phyloP scores from a whole-genome alignment of 2,888 invertebrate genomes.

The Sabatieria punctata region DNA sequence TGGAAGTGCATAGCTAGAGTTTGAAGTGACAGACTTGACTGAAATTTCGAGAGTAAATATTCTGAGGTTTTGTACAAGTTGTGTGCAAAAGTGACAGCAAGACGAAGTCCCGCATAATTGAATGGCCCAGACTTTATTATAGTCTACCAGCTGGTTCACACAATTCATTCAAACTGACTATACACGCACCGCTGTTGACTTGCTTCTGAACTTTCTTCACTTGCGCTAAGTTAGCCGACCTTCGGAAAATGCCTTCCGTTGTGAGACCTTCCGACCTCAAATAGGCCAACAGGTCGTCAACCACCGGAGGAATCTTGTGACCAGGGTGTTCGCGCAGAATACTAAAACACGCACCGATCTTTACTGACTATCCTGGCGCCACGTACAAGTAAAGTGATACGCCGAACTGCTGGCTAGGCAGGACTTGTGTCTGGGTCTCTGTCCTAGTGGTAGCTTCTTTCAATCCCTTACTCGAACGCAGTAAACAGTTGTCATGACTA shows the following conservation, averaged over 20 bases:
- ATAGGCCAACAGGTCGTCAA: slow-evolving; percentile 73
- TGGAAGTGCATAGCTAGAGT: too few relatives aligned
- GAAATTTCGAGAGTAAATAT: too few relatives aligned
- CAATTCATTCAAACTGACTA: neutral
- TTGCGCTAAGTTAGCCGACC: slow-evolving; percentile 66
- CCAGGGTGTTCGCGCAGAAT: slow-evolving; percentile 70
- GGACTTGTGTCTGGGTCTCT: slow-evolving; percentile 33
- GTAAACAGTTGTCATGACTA: too few relatives aligned
- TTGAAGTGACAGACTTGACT: too few relatives aligned
- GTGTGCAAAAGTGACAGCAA: too few relatives aligned
- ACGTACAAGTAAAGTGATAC: slow-evolving; percentile 63
- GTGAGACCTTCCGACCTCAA: slow-evolving; percentile 37
- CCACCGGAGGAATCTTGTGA: slow-evolving; percentile 72
- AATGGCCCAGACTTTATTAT: too few relatives aligned
- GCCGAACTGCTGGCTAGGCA: slow-evolving; percentile 76
- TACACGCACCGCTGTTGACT: slow-evolving; percentile 56
- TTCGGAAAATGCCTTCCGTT: slow-evolving; percentile 86
- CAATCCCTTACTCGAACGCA: too few relatives aligned
- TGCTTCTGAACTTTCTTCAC: slow-evolving; percentile 65
- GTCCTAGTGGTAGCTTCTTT: too few relatives aligned
- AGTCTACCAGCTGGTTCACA: too few relatives aligned
- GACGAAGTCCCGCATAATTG: too few relatives aligned
- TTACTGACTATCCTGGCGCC: too few relatives aligned
- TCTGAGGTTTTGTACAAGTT: too few relatives aligned
- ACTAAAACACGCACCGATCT: slow-evolving; percentile 35